phyloP scores from a whole-genome alignment of 2,888 invertebrate species.

The Plagiodera versicolora region DNA sequence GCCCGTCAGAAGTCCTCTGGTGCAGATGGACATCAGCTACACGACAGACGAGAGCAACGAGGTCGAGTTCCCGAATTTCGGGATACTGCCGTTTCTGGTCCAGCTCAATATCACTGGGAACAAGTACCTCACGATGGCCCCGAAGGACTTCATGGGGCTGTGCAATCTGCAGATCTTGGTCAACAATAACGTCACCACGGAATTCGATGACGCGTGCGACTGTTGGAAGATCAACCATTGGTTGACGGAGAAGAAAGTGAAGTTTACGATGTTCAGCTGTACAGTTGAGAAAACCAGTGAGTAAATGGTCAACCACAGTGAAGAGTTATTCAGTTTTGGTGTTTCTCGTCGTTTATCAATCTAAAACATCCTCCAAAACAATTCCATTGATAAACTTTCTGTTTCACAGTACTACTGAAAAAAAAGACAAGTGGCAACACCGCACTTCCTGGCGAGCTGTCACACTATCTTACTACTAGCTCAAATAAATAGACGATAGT shows the following conservation, averaged over 20 bases:
- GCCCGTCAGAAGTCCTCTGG: slow-evolving; percentile 48
- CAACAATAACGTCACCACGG: slow-evolving; percentile 42
- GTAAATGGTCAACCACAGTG: slow-evolving; percentile 21
- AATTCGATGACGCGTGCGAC: slow-evolving; percentile 45
- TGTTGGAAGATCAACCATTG: slow-evolving; percentile 49
- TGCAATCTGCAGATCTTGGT: slow-evolving; percentile 46
- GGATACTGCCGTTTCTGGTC: slow-evolving; percentile 43
- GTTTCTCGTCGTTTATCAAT: too few species aligned
- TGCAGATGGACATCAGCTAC: slow-evolving; percentile 46
- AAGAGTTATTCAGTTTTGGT: too few species aligned
- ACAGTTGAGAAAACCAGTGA: slow-evolving; percentile 38
- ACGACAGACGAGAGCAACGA: slow-evolving; percentile 37
- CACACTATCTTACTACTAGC: too few species aligned
- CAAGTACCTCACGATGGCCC: slow-evolving; percentile 36
- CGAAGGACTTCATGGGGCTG: slow-evolving; percentile 47
- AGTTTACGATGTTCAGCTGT: slow-evolving; percentile 44
- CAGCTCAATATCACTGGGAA: slow-evolving; percentile 49
- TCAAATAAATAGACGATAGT: too few species aligned
- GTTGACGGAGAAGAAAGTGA: slow-evolving; percentile 43
- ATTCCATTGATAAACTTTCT: too few species aligned
- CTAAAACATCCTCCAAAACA: too few species aligned
- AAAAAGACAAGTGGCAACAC: too few species aligned
- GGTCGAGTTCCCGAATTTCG: slow-evolving; percentile 44
- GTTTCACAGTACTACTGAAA: too few species aligned
- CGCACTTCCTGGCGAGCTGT: too few species aligned